Evolutionary conservation across 2,888 invertebrate species (phyloP).

Genomic region (Ischnura elegans): DNA sequence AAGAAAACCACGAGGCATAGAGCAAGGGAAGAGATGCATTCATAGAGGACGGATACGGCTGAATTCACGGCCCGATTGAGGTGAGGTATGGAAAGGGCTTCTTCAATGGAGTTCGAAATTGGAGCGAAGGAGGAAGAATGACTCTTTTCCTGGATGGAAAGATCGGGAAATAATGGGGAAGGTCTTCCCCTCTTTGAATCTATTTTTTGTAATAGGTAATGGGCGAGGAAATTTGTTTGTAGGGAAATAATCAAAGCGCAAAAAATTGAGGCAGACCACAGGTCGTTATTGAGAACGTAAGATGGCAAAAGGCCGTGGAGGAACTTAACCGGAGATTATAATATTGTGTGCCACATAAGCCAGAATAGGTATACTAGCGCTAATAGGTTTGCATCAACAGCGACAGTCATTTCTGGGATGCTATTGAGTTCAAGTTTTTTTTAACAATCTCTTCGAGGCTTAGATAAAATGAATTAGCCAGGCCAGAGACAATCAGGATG

Average conservation of each 20-base stretch:
- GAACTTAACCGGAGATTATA: conserved; percentile 14
- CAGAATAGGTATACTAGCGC: background rate
- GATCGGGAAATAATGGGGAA: background rate
- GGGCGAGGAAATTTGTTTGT: background rate
- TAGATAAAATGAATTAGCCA: too few species aligned
- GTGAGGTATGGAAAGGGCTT: conserved; percentile 35
- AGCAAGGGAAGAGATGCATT: conserved; percentile 14
- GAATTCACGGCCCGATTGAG: conserved; percentile 44
- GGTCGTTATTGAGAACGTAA: background rate
- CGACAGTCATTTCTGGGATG: too few species aligned
- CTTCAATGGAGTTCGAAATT: background rate
- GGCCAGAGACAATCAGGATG: too few species aligned
- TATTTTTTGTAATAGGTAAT: too few species aligned
- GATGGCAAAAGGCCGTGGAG: conserved; percentile 13
- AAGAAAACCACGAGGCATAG: background rate
- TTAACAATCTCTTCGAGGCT: too few species aligned
- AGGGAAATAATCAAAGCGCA: conserved; percentile 48
- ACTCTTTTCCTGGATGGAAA: background rate
- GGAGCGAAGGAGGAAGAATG: conserved; percentile 8
- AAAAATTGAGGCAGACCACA: background rate
- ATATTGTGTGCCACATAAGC: background rate
- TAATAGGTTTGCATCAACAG: too few species aligned
- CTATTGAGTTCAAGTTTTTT: too few species aligned
- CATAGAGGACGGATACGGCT: conserved; percentile 39
- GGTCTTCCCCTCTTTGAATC: background rate